Evolutionary conservation across 2,888 invertebrate genomes (phyloP).

Genomic region (Cinara cedri): DNA sequence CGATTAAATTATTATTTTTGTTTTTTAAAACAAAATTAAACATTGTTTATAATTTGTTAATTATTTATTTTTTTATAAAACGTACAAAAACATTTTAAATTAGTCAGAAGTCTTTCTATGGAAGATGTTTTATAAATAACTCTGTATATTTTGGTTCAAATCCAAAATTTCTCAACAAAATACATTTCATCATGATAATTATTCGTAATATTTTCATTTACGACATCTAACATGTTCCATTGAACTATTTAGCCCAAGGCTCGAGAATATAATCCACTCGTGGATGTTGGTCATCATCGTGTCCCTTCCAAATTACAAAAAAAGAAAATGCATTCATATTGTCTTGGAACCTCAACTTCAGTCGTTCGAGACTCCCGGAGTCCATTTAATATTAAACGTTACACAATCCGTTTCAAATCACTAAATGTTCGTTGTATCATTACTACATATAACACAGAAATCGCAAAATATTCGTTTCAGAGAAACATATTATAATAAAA

Average conservation of each 20-base stretch:
- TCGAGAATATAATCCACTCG: background rate
- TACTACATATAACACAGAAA: background rate
- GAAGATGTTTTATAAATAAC: conserved; percentile 47
- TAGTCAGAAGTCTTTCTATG: conserved; percentile 26
- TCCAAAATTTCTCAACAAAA: conserved; percentile 48
- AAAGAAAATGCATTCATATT: background rate
- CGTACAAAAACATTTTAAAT: background rate
- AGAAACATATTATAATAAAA: background rate
- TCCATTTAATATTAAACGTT: background rate
- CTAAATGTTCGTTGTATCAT: background rate
- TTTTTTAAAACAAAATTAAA: background rate
- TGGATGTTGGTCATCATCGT: background rate
- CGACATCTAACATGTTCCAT: conserved; percentile 42
- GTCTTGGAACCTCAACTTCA: background rate
- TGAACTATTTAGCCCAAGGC: conserved; percentile 43
- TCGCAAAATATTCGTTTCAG: background rate
- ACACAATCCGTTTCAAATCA: background rate
- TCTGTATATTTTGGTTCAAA: conserved; percentile 35
- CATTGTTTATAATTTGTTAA: background rate
- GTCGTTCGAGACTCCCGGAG: background rate
- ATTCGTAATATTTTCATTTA: conserved; percentile 32
- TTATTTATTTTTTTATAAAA: background rate
- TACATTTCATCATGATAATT: conserved; percentile 46
- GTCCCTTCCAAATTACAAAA: conserved; percentile 34
- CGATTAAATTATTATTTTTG: too few relatives aligned